These are phyloP conservation scores for Caradrina clavipalpis DNA, from an alignment of 2,888 invertebrate genomes.

Conservation along the genomic window DNA sequence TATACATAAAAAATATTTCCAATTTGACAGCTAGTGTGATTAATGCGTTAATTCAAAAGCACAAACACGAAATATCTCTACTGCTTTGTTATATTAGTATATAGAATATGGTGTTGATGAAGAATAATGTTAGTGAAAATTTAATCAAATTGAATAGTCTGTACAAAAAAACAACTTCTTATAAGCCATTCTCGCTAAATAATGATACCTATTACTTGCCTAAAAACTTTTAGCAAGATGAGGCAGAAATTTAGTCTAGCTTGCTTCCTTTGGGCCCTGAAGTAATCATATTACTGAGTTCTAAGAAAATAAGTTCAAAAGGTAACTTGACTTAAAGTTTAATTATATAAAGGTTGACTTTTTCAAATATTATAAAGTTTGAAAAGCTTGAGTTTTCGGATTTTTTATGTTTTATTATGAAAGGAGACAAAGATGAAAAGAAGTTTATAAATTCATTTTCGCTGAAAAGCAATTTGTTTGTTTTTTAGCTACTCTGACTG, in stretches of 20 bases:
- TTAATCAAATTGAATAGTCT: too few species aligned
- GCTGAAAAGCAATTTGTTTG: neutral
- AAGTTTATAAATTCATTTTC: neutral
- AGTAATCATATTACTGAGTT: neutral
- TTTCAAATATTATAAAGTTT: neutral
- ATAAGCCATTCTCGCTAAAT: slow-evolving; percentile 9
- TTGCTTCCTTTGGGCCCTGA: neutral
- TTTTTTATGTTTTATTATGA: neutral
- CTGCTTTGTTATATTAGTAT: too few species aligned
- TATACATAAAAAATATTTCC: too few species aligned
- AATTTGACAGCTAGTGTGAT: too few species aligned
- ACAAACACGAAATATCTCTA: too few species aligned
- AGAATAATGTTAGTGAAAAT: too few species aligned
- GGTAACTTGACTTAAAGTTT: neutral
- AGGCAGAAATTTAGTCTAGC: slow-evolving; percentile 1
- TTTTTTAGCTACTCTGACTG: neutral
- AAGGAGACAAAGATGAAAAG: neutral
- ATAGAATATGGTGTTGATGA: too few species aligned
- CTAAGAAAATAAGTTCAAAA: slow-evolving; percentile 8
- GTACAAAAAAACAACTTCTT: neutral
- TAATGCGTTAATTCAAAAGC: too few species aligned
- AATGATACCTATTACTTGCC: neutral
- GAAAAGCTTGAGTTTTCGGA: neutral
- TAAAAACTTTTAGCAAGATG: slow-evolving; percentile 6
- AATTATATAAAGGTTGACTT: neutral